Evolutionary conservation across 2,888 invertebrate genomes (phyloP).

Genomic region (Athetis lepigone): DNA sequence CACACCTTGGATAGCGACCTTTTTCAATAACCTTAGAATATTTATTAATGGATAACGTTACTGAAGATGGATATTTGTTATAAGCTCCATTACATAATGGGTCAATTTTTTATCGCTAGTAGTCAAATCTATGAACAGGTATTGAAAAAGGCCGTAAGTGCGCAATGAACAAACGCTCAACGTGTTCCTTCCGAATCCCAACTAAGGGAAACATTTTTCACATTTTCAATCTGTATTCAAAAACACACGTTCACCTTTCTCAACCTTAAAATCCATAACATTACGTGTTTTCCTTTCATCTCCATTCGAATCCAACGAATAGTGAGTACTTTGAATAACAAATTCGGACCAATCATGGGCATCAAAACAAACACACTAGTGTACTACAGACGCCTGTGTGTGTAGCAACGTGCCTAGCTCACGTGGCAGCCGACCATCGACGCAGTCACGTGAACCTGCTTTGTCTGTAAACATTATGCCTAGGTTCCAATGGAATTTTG

Average conservation of each 20-base stretch:
- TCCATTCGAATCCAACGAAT: conserved; percentile 38
- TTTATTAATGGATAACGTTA: too few species aligned
- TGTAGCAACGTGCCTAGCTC: conserved; percentile 56
- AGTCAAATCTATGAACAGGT: too few species aligned
- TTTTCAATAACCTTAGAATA: too few species aligned
- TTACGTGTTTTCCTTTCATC: conserved; percentile 4
- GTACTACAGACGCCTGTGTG: conserved; percentile 26
- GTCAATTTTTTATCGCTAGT: too few species aligned
- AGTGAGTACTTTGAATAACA: conserved; percentile 32
- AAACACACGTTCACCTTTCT: neutral
- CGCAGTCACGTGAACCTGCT: conserved; percentile 51
- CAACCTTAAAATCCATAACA: neutral
- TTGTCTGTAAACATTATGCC: conserved; percentile 53
- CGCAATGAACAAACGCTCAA: neutral
- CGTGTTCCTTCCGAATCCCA: neutral
- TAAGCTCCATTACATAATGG: too few species aligned
- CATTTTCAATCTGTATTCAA: conserved; percentile 1
- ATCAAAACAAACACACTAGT: conserved; percentile 12
- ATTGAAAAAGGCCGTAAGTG: neutral
- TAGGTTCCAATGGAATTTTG: conserved; percentile 41
- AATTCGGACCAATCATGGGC: conserved; percentile 28
- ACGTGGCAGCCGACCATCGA: conserved; percentile 44
- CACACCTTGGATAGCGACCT: too few species aligned
- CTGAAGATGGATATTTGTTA: too few species aligned
- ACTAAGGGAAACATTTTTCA: too few species aligned